Evolutionary conservation across 2,888 invertebrate genomes (phyloP).

Genomic region (Lasioglossum morio): DNA sequence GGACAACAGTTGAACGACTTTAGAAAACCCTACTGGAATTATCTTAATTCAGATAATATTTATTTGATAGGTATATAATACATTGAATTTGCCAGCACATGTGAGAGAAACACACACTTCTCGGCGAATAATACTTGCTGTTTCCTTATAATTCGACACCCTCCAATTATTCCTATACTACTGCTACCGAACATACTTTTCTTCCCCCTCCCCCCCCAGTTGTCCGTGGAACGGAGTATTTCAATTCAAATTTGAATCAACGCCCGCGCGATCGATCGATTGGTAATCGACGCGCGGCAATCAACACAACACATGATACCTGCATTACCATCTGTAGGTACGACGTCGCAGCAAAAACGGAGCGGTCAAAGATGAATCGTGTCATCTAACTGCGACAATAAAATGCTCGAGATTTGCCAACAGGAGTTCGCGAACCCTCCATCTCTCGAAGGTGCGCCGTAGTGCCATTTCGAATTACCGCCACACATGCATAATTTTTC

Average conservation of each 20-base stretch:
- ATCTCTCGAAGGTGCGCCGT: neutral
- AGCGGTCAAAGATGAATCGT: conserved; percentile 36
- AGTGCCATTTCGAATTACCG: neutral
- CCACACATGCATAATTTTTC: neutral
- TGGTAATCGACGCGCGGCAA: conserved; percentile 21
- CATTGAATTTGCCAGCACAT: conserved; percentile 78
- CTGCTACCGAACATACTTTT: conserved; percentile 62
- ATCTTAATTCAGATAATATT: conserved; percentile 71
- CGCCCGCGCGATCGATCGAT: conserved; percentile 21
- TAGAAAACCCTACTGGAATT: neutral
- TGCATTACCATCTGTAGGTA: conserved; percentile 47
- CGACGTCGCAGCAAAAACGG: conserved; percentile 38
- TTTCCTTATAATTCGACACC: conserved; percentile 63
- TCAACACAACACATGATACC: conserved; percentile 34
- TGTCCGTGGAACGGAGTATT: conserved; percentile 51
- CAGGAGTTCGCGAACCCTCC: neutral
- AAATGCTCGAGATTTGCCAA: neutral
- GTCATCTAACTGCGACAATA: conserved; percentile 13
- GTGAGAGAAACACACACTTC: conserved; percentile 78
- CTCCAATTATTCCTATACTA: conserved; percentile 67
- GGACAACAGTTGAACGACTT: neutral
- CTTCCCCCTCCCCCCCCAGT: neutral
- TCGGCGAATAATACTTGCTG: conserved; percentile 80
- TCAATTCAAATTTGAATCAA: conserved; percentile 22
- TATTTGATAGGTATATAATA: conserved; percentile 80